A percentile compares a stretch with the other conserved stretches of the same genome.
Conservation (phyloP, 2,888 invertebrate species). For the Aphidoletes aphidimyza region DNA sequence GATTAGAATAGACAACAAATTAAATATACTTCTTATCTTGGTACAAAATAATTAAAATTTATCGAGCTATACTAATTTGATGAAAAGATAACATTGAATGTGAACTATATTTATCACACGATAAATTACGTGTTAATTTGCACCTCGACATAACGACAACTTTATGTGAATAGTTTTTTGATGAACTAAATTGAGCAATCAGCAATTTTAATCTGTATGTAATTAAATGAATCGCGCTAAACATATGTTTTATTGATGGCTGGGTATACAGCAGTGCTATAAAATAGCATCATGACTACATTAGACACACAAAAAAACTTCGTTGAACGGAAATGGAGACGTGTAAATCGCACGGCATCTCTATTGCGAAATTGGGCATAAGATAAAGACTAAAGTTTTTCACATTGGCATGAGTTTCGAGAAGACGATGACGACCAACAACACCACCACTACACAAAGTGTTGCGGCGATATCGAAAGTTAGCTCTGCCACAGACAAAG, state of each 20-base stretch:
- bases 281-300: conserved; percentile 31
- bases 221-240: conserved; percentile 38
- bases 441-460: not conserved
- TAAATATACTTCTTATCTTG: no score
- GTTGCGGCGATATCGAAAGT: not conserved
- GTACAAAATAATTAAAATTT: no score
- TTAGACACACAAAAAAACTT: conserved; percentile 22
- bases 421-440: not conserved
- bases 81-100: no score
- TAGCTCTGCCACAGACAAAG: conserved; percentile 8
- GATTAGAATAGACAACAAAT: no score
- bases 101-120: no score
- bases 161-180: not conserved
- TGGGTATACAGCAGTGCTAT: conserved; percentile 4
- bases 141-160: not conserved
- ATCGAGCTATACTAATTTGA: no score
- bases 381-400: not conserved
- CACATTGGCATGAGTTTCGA: not conserved
- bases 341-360: not conserved
- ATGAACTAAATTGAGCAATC: not conserved
- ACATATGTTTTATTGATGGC: conserved; percentile 36
- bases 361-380: not conserved
- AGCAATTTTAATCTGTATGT: not conserved
- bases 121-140: no score
- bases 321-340: not conserved